Evolutionary conservation across 2,797 vertebrate genomes (phyloP), one percentile per base, ranked within the genome.

Genomic region (Alfaro cultratus): DNA sequence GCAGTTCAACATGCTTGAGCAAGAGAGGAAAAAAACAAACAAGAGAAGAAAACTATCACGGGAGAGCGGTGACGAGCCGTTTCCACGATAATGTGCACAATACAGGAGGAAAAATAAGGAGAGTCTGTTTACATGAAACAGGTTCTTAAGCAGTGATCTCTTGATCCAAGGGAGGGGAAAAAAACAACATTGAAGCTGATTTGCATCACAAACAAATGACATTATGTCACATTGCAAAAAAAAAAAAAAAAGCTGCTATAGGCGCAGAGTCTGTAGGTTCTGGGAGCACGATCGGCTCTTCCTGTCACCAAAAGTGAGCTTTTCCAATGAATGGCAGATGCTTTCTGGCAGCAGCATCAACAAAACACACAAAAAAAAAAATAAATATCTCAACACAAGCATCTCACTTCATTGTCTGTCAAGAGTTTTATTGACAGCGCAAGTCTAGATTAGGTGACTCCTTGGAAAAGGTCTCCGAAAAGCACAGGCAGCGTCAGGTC

Each of bases 141-240:
- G 72, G 74, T 55, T 77, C 70, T 80, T 74, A 67, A 39, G 77
- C 64, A 70, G 16, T 31, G 76, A n/a, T 51, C 68, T 29, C 79
- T 73, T 57, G 80, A 87, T 85, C 77, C 75, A 36, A 68, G 77
- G 49, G 49, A 26, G 49, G 2, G 15, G 10, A 76, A 75, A 82
- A 70, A 51, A 11, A 4, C 43, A 45, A 0, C 15, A 80, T 81
- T 55, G 74, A 74, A 78, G 60, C 81, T 71, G 68, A 92, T 93
- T 90, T 88, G 77, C 88, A 89, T 89, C 15, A 18, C 21, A 90
- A 87, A 84, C 45, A 39, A 89, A 82, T 73, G 53, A 84, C 86
- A 79, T 79, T 79, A 82, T 81, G 67, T 86, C 85, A 73, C 62
- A 77, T 71, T 36, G 78, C 68, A 9, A 41, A 43, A 70, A 26